Base-by-base conservation (phyloP, 2,888 invertebrate genomes). In the Acrocyrtus sp. region DNA sequence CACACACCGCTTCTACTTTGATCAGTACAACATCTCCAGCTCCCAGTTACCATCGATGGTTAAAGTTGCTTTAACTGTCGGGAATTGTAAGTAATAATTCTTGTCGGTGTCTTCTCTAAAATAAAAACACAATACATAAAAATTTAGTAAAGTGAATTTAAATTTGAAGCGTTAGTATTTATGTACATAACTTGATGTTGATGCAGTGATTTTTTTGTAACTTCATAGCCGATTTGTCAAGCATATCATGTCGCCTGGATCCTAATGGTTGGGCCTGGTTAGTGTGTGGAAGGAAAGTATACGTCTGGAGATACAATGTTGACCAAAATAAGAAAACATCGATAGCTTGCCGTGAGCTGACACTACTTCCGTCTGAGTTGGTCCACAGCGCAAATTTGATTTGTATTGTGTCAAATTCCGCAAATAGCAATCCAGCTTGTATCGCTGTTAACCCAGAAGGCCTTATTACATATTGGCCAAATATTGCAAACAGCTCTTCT, bases 391-490 rank as follows among this genome's bases (percentile, higher is more conserved):
- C 96, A 0, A 91, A 95, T 70, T 87, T 95, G 17, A 91, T 94
- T 0, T 89, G 90, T 26, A 89, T 95, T 0, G 93, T 92, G 83
- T 51, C 68, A 1, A 53, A 86, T 1, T 85, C 85, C 50, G 87
- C 86, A 0, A 88, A 88, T 75, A 88, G 88, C 83, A 88, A 85
- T 77, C 93, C 95, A 8, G 91, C 94, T 0, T 95, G 95, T 82
- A 89, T 97, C 80, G 95, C 96, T 17, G 94, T 95, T 0, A 96
- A 96, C 0, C 96, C 96, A 0, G 96, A 96, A 83, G 97, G 96
- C 39, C 89, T 91, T 57, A 91, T 95, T 0, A 89, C 96, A n/a
- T 96, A 92, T 85, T 98, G 97, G 97, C 89, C 93, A 0, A 93
- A 92, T 3, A 90, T 96, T 41, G 92, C 92, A 0, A 94, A 96